Conservation (phyloP, 2,797 vertebrate species). For the Leucoraja ocellata region DNA sequence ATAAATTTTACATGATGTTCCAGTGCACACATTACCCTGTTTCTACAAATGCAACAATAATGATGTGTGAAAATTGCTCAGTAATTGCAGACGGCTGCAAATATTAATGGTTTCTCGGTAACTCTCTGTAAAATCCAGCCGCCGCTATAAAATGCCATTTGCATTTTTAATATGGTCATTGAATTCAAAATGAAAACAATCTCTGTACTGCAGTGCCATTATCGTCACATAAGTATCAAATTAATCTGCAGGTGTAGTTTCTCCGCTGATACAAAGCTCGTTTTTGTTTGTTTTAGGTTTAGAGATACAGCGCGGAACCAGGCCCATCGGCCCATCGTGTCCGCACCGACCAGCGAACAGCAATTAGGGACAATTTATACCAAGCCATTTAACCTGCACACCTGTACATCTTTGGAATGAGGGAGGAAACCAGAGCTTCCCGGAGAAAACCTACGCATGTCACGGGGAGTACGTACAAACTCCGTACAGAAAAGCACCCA, state of each 20-base stretch:
- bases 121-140: conserved; percentile 10
- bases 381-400: no score
- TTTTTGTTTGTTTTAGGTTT: background rate
- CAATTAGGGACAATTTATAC: no score
- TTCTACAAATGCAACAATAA: conserved; percentile 2
- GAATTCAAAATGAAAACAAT: background rate
- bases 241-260: background rate
- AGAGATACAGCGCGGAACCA: no score
- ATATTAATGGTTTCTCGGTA: conserved; percentile 11
- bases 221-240: conserved; percentile 3
- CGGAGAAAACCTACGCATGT: no score
- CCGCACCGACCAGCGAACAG: no score
- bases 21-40: background rate
- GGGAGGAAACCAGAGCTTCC: no score
- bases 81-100: conserved; percentile 11
- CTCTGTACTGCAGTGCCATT: background rate
- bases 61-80: conserved; percentile 32
- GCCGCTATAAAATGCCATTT: background rate
- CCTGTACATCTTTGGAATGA: no score
- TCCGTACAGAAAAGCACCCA: no score
- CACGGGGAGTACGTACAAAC: no score
- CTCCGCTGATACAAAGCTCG: background rate
- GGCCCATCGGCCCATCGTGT: no score
- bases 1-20: conserved; percentile 21
- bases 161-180: conserved; percentile 12